phyloP scores from a whole-genome alignment of 37 sponge, comb jelly and placozoan genomes.

The Ianthella basta region DNA sequence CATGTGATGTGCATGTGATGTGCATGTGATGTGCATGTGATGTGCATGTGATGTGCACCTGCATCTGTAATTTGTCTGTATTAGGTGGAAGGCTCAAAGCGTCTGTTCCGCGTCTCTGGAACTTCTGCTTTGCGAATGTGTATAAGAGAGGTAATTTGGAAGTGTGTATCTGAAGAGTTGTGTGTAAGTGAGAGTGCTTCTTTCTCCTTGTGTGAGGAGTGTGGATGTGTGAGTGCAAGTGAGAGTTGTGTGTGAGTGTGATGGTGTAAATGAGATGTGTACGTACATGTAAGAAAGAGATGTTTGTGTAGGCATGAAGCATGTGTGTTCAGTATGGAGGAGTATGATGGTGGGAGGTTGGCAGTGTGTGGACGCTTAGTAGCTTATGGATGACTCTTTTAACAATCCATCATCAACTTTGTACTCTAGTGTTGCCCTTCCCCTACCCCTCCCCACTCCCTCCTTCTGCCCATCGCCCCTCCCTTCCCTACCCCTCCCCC shows the following conservation, averaged over 20 bases:
- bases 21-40: background rate
- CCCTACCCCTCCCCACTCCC: no score
- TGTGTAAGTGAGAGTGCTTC: background rate
- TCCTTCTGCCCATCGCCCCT: background rate
- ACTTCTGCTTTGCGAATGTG: conserved; percentile 32
- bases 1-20: background rate
- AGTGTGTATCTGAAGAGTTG: background rate
- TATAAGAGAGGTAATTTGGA: conserved; percentile 44
- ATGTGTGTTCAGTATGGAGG: no score
- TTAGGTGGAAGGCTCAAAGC: background rate
- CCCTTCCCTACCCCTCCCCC: background rate
- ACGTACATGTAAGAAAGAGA: no score
- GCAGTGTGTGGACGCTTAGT: no score
- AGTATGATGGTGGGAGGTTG: no score
- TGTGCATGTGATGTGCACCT: background rate
- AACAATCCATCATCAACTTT: no score
- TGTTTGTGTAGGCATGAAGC: background rate
- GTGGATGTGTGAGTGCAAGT: background rate
- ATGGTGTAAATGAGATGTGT: no score
- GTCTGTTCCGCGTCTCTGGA: conserved; percentile 55
- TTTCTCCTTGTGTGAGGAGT: background rate
- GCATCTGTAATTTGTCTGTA: background rate
- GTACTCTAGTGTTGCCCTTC: no score
- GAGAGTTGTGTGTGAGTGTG: background rate
- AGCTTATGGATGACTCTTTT: no score